Conservation (phyloP, 2,888 invertebrate genomes). For the Chymomyza procnemis region DNA sequence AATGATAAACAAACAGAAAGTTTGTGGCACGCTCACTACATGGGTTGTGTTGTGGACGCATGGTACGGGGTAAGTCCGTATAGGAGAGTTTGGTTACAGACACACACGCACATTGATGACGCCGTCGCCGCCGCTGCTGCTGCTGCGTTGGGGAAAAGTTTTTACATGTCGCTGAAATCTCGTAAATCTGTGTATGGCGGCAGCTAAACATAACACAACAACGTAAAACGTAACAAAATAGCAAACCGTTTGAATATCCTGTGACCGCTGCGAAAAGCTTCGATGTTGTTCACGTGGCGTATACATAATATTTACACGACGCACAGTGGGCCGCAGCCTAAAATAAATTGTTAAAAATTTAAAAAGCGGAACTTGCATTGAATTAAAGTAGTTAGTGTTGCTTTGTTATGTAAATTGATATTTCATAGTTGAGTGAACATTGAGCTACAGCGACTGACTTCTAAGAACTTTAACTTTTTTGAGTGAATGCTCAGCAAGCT, state of each 20-base stretch:
- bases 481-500: too few relatives aligned
- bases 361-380: too few relatives aligned
- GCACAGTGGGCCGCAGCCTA: conserved; percentile 27
- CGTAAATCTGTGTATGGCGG: conserved; percentile 36
- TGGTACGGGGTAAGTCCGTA: background rate
- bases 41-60: background rate
- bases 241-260: conserved; percentile 33
- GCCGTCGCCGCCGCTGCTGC: conserved; percentile 11
- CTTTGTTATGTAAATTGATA: too few relatives aligned
- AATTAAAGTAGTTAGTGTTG: too few relatives aligned
- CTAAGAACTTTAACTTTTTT: too few relatives aligned
- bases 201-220: conserved; percentile 15
- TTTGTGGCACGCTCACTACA: conserved; percentile 39
- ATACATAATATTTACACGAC: conserved; percentile 50
- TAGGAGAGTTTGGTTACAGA: background rate
- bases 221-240: conserved; percentile 2
- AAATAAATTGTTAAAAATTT: too few relatives aligned
- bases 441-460: too few relatives aligned
- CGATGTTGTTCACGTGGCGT: conserved; percentile 54
- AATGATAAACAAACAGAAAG: conserved; percentile 72
- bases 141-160: conserved; percentile 26
- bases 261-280: conserved; percentile 32
- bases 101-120: conserved; percentile 31
- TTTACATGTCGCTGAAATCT: conserved; percentile 49
- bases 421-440: too few relatives aligned